These are phyloP conservation scores for Etheostoma perlongum DNA, from an alignment of 2,797 vertebrate genomes.

Conservation along the genomic window DNA sequence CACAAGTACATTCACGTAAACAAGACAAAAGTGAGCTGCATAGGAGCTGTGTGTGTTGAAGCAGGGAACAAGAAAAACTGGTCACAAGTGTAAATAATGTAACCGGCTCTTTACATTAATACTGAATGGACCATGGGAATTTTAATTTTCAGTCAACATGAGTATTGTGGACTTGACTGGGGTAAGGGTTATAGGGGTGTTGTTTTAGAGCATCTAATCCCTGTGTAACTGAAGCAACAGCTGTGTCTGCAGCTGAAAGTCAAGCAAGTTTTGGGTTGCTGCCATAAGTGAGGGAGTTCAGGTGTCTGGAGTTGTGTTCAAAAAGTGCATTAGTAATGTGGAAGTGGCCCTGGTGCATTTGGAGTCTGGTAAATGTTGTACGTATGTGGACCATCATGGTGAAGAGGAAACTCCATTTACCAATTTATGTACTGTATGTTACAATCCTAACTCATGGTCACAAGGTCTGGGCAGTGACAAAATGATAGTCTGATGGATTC, in stretches of 20 bases:
- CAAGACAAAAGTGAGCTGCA: conserved; percentile 34
- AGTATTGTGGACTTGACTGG: conserved; percentile 10
- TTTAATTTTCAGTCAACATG: conserved; percentile 11
- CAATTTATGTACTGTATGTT: not conserved
- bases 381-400: not conserved
- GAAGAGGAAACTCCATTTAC: not conserved
- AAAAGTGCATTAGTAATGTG: too few species aligned
- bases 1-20: conserved; percentile 61
- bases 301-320: not conserved
- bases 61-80: conserved; percentile 57
- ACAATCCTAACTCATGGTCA: not conserved
- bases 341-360: not conserved
- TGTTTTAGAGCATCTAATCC: not conserved
- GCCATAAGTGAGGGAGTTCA: not conserved
- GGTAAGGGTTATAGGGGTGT: not conserved
- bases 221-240: conserved; percentile 1
- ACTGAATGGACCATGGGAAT: conserved; percentile 40
- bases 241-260: conserved; percentile 14
- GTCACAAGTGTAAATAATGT: conserved; percentile 37
- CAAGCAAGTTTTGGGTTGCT: not conserved
- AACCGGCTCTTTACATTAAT: conserved; percentile 21
- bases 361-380: not conserved
- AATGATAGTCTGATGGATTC: not conserved
- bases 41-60: conserved; percentile 20
- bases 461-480: not conserved